Evolutionary conservation across 2,888 invertebrate species (phyloP), one percentile per base, ranked within the genome.

Genomic region (Unio pictorum): DNA sequence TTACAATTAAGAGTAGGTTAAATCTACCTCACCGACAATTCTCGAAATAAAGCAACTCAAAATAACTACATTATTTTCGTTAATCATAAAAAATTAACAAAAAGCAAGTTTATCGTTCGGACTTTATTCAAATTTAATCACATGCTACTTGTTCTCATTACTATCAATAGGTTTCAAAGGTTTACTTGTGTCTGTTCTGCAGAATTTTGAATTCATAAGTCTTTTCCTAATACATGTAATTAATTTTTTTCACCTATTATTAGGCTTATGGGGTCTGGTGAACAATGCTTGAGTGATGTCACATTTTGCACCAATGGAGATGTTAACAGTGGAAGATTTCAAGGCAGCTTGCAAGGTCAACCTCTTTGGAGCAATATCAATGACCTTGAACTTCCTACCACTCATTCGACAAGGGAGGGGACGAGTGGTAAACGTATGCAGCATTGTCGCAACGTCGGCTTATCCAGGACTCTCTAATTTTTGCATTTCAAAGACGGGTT

Each of bases 321-420:
- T 88, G 83, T 76, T 88, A 15, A 73, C 81, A 0, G 69, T 84
- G 3, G 82, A 86, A 1, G 88, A 89, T 66, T 91, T 89, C 77
- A 67, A 74, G 55, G 59, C 64, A 4, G 72, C 72, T n/a, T 72
- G 84, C 34, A 74, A 79, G 7, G 82, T 88, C 56, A 91, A 91
- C 74, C 69, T 87, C 6, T 84, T 84, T 68, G 90, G 90, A 11
- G 83, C 89, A 5, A 85, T 90, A 20, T 81, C 84, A 45, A 78
- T 81, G 57, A 81, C 83, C 1, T 72, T 71, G 23, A 65, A 73
- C 7, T 86, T 86, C 68, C 72, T 86, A 20, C 86, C 86, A 1
- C 68, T 87, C 17, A 55, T 87, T 18, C 78, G 83, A 23, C 71
- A 75, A 34, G 75, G 75, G 11, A 71, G 73, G 60, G 87, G 87